Percentiles rank a stretch among this genome's conserved stretches.
Evolutionary conservation across 2,797 vertebrate genomes (phyloP).

Genomic region (Phrynocephalus guinanensis): DNA sequence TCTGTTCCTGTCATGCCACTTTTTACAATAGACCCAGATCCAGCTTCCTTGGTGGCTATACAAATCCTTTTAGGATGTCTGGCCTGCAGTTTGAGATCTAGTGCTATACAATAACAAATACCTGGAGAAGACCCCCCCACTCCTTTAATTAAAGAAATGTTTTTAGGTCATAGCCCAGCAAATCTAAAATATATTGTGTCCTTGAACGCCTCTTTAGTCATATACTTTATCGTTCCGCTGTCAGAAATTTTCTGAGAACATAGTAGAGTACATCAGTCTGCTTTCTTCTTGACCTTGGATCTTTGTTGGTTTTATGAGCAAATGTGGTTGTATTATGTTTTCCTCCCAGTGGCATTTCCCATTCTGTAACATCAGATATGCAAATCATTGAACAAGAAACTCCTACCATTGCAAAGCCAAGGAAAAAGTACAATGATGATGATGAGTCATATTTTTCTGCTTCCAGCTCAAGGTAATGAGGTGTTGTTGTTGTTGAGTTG

Average conservation of each 20-base stretch:
- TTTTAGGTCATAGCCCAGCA: background rate
- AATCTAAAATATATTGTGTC: background rate
- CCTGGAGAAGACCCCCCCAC: background rate
- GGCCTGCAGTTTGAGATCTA: background rate
- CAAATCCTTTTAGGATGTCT: background rate
- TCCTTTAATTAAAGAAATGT: no score
- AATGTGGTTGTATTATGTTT: conserved; percentile 27
- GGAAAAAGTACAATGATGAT: conserved; percentile 78
- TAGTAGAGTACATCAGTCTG: background rate
- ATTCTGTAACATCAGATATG: conserved; percentile 93
- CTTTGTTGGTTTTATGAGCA: conserved; percentile 22
- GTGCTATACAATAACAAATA: background rate
- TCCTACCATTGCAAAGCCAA: conserved; percentile 77
- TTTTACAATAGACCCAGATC: background rate
- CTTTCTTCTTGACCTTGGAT: conserved; percentile 10
- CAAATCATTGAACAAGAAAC: conserved; percentile 94
- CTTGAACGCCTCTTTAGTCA: background rate
- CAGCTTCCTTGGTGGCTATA: background rate
- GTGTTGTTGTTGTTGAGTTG: background rate
- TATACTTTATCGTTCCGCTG: background rate
- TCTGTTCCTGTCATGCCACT: background rate
- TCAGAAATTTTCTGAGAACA: conserved; percentile 27
- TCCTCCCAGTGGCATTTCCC: conserved; percentile 87
- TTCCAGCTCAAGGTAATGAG: conserved; percentile 79
- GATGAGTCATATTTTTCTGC: conserved; percentile 82